Evolutionary conservation across 1,140 invertebrate species (phyloP).

Genomic region (Drosophila trapezifrons): DNA sequence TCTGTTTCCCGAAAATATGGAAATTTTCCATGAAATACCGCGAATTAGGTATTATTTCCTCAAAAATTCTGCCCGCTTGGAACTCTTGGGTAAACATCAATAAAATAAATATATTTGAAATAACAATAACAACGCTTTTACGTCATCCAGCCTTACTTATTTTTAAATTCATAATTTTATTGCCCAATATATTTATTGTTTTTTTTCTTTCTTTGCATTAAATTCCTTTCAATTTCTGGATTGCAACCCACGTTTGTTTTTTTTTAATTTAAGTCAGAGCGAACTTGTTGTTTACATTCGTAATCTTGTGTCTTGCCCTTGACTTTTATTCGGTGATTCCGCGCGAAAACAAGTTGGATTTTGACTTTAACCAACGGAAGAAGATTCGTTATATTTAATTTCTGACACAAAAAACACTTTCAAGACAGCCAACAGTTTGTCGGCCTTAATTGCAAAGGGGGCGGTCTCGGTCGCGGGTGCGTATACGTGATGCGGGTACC

Average conservation of each 20-base stretch:
- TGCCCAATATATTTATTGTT: not conserved
- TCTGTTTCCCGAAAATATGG: not conserved
- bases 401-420: slow-evolving; percentile 22
- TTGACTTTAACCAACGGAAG: slow-evolving; percentile 3
- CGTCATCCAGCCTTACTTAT: not conserved
- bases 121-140: not conserved
- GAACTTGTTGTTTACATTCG: slow-evolving; percentile 29
- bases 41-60: not conserved
- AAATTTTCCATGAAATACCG: not conserved
- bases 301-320: slow-evolving; percentile 14
- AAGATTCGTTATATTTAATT: slow-evolving; percentile 19
- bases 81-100: not conserved
- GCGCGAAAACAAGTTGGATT: slow-evolving; percentile 32
- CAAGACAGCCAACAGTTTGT: slow-evolving; percentile 36
- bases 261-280: slow-evolving; percentile 23
- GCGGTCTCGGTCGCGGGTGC: slow-evolving; percentile 3
- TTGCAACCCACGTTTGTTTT: slow-evolving; percentile 3
- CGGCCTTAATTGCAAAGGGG: slow-evolving; percentile 58
- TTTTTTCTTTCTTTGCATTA: not conserved
- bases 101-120: not conserved
- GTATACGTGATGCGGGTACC: slow-evolving; percentile 11
- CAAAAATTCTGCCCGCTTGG: no score
- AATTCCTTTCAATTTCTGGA: slow-evolving; percentile 18
- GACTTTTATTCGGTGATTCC: slow-evolving; percentile 8
- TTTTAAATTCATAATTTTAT: slow-evolving; percentile 5